Evolutionary conservation across 2,797 vertebrate genomes (phyloP), one percentile per base, ranked within the genome.

Genomic region (Graptemys geographica): DNA sequence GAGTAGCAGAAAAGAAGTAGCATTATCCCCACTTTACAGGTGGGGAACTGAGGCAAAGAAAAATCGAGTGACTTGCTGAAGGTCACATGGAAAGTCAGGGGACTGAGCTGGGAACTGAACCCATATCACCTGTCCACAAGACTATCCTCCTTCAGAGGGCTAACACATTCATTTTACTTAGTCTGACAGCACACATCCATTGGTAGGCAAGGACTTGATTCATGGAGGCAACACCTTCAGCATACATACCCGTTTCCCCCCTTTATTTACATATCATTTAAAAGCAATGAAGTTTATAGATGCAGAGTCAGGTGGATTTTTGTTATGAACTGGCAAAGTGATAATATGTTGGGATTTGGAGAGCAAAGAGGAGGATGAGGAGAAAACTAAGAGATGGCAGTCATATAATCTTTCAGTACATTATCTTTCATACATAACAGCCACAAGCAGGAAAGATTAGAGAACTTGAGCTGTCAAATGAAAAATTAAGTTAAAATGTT

Each of bases 301-400:
- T 88, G 25, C 52, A 59, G 83, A 9, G 31, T 62, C 95, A 90
- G 59, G 76, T 51, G 49, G 27, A 37, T 44, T 89, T 88, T 82
- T 95, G 4, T 37, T 87, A 53, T 90, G 82, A 90, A 55, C 47
- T 84, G 47, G 62, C 88, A 83, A 87, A 89, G 74, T n/a, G 27
- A 86, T 89, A 72, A 89, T 72, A 37, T 52, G 57, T 59, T 89
- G 81, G 76, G 87, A 41, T 94, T 91, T 92, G 83, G 88, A 83
- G 74, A 37, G 59, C 76, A 92, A 84, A 51, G 81, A 93, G 87
- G 57, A 90, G 27, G 49, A 57, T 69, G 74, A 93, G 49, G 13
- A 28, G 62, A 88, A 96, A 94, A 82, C 37, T 3, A 59, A 92
- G 87, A 92, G 55, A 72, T 83, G 76, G 21, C 84, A 84, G 89